A percentile compares a stretch with the other conserved stretches of the same genome.
Evolutionary conservation across 2,797 vertebrate genomes (phyloP).

Genomic region (Siniperca undulata): DNA sequence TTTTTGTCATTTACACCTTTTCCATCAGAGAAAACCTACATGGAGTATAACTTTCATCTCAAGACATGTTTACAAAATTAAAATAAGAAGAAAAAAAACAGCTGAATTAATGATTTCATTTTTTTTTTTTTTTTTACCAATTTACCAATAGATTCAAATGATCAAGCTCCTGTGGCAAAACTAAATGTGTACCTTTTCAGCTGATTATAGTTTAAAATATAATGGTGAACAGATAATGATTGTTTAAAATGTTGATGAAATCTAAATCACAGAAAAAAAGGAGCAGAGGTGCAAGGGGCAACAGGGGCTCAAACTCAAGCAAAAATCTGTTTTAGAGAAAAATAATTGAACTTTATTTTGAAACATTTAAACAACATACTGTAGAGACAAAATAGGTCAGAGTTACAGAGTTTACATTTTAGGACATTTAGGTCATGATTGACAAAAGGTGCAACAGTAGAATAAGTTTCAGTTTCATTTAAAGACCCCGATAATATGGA

Average conservation of each 20-base stretch:
- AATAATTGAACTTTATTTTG: not conserved
- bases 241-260: not conserved
- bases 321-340: not conserved
- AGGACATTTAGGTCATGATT: not conserved
- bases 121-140: too few relatives aligned
- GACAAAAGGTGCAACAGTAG: slow-evolving; percentile 1
- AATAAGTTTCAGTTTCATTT: slow-evolving; percentile 29
- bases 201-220: not conserved
- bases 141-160: not conserved
- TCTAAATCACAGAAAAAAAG: not conserved
- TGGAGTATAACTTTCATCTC: not conserved
- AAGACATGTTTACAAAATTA: not conserved
- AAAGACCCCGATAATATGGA: not conserved
- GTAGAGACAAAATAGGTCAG: not conserved
- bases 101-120: not conserved
- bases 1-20: not conserved
- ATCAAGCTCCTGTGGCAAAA: not conserved
- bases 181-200: not conserved
- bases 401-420: not conserved
- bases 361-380: not conserved
- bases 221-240: not conserved
- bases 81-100: not conserved
- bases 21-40: not conserved
- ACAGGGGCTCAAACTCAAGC: not conserved
- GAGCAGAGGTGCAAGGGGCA: not conserved